phyloP scores from a whole-genome alignment of 2,113 vertebrate species.

The Motacilla alba region DNA sequence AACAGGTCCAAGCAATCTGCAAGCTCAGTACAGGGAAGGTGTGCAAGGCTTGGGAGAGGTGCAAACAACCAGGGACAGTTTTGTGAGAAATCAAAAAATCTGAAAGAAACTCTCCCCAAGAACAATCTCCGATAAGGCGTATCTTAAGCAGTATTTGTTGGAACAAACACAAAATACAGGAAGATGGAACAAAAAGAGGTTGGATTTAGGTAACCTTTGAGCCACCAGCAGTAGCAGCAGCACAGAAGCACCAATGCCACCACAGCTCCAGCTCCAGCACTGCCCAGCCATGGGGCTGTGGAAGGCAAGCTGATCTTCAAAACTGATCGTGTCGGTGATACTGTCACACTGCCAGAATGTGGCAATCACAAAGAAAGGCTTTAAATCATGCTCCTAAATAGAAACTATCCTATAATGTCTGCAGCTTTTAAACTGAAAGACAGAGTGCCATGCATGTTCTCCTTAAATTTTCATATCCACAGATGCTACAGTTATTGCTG shows the following conservation, averaged over 20 bases:
- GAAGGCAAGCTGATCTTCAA: not conserved
- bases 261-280: not conserved
- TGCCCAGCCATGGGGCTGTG: not conserved
- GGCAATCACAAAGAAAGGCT: not conserved
- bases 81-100: not conserved
- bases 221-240: not conserved
- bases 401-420: not conserved
- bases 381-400: not conserved
- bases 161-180: not conserved
- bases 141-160: not conserved
- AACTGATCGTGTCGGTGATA: not conserved
- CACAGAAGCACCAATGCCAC: not conserved
- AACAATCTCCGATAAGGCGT: not conserved
- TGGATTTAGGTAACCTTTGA: not conserved
- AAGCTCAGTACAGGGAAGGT: not conserved
- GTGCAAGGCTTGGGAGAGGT: not conserved
- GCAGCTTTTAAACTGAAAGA: not conserved
- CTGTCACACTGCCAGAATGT: not conserved
- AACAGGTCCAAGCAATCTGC: not conserved
- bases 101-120: not conserved
- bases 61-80: not conserved
- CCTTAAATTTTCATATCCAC: not conserved
- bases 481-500: not conserved
- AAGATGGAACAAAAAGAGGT: not conserved
- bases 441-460: not conserved